phyloP scores from a whole-genome alignment of 2,797 vertebrate genomes.

The Zalophus californianus region DNA sequence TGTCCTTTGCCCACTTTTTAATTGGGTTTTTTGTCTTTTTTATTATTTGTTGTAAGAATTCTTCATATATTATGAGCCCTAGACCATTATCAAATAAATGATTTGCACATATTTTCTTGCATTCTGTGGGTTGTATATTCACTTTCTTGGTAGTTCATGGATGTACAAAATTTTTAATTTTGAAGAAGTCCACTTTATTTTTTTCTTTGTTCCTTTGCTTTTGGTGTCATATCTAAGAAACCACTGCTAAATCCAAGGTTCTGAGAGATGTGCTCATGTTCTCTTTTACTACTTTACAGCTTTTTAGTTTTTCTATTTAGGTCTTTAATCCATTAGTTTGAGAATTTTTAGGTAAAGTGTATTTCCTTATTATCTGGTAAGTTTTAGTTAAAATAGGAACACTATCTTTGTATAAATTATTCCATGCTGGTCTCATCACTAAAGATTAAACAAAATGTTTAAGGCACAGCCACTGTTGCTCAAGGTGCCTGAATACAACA shows the following conservation, averaged over 20 bases:
- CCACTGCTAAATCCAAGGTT: neutral
- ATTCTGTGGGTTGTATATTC: neutral
- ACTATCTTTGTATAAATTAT: neutral
- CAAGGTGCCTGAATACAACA: neutral
- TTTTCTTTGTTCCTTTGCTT: neutral
- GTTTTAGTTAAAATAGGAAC: neutral
- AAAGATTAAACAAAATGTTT: neutral
- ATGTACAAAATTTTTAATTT: neutral
- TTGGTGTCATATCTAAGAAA: neutral
- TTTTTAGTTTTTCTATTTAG: constrained; percentile 1
- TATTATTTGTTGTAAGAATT: neutral
- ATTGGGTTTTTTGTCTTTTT: neutral
- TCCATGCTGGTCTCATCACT: neutral
- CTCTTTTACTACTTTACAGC: neutral
- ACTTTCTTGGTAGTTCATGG: neutral
- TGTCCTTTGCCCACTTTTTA: neutral
- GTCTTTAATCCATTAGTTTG: neutral
- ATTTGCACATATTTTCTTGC: neutral
- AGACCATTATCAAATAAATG: neutral
- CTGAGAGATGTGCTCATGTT: neutral
- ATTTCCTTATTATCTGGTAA: constrained; percentile 33
- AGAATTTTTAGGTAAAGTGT: neutral
- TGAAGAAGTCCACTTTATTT: neutral
- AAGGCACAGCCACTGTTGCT: fast-evolving
- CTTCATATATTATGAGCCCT: neutral